Evolutionary conservation across 2,888 invertebrate species (phyloP).

Genomic region (Geotrupes spiniger): DNA sequence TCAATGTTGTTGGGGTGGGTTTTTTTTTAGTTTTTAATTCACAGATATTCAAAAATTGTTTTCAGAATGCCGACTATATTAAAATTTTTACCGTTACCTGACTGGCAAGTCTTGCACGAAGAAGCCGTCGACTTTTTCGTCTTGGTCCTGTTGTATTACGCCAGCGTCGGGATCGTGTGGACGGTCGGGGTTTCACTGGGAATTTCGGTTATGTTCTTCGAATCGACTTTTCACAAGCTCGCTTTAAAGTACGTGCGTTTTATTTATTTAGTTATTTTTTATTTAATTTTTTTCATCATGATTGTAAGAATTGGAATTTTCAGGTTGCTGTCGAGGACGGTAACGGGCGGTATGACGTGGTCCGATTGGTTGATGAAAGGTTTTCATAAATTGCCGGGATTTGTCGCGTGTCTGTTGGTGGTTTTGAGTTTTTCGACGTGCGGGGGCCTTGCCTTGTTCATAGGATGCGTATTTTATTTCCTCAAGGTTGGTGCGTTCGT

Average conservation of each 20-base stretch:
- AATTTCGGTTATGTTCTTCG: conserved; percentile 62
- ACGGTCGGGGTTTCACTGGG: conserved; percentile 55
- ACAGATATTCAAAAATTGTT: neutral
- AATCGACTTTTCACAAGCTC: conserved; percentile 66
- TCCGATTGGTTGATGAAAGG: conserved; percentile 65
- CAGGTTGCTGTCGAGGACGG: conserved; percentile 53
- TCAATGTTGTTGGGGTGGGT: conserved; percentile 53
- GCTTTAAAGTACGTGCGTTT: conserved; percentile 57
- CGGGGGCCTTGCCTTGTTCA: conserved; percentile 68
- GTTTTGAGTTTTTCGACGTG: conserved; percentile 66
- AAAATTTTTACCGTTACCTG: conserved; percentile 36
- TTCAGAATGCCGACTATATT: conserved; percentile 11
- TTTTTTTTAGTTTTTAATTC: conserved; percentile 1
- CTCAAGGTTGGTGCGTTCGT: conserved; percentile 58
- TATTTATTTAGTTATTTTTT: conserved; percentile 19
- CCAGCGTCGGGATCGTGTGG: conserved; percentile 60
- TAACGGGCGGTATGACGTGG: conserved; percentile 51
- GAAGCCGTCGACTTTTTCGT: conserved; percentile 50
- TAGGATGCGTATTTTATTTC: conserved; percentile 67
- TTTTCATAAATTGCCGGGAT: conserved; percentile 66
- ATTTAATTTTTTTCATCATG: conserved; percentile 14
- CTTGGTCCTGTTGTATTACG: conserved; percentile 61
- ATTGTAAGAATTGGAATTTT: too few species aligned
- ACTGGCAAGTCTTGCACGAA: conserved; percentile 37
- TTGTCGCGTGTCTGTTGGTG: conserved; percentile 63